Percentiles rank a stretch among this genome's conserved stretches.
Conservation (phyloP, 2,888 invertebrate genomes). For the Lutraria lutraria region DNA sequence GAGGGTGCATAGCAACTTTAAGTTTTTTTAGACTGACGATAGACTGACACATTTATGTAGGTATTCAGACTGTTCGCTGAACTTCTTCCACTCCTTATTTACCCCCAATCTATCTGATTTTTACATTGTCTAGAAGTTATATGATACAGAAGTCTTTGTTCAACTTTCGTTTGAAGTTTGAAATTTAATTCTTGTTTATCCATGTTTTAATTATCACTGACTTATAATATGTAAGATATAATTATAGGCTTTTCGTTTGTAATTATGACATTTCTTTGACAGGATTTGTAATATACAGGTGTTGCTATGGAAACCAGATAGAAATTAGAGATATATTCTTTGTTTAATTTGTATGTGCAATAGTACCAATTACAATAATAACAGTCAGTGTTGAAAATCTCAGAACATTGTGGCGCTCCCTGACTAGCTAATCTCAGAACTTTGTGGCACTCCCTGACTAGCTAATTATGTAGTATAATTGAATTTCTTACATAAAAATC, state of each 20-base stretch:
- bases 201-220: neutral
- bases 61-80: no score
- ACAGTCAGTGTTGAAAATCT: neutral
- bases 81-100: no score
- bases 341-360: constrained; percentile 23
- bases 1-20: no score
- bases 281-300: neutral
- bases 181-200: neutral
- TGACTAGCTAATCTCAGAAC: neutral
- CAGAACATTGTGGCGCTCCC: neutral
- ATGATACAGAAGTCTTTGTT: neutral
- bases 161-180: neutral
- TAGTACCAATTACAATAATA: constrained; percentile 2
- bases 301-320: constrained; percentile 11
- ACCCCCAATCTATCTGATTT: neutral
- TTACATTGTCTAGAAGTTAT: neutral
- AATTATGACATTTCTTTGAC: constrained; percentile 22
- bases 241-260: neutral
- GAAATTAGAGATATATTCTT: constrained; percentile 10
- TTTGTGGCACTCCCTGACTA: neutral
- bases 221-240: neutral
- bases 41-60: no score
- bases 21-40: no score
- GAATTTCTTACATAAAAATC: neutral
- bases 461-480: neutral